phyloP scores from a whole-genome alignment of 2,797 vertebrate genomes.

The Lithobates sylvaticus region DNA sequence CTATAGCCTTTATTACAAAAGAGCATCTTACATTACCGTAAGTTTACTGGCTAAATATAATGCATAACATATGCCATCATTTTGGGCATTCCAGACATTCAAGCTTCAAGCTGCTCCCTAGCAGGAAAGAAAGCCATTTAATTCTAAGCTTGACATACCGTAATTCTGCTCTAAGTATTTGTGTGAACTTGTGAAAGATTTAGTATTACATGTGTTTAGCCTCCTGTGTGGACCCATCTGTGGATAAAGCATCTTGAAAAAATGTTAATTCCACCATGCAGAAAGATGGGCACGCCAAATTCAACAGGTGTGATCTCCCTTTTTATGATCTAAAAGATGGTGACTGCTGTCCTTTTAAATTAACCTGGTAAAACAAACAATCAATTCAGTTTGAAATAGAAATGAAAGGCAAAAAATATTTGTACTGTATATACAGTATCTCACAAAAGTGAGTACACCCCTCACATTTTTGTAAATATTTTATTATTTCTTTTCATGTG shows the following conservation, averaged over 20 bases:
- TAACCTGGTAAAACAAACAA: no score
- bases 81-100: slow-evolving; percentile 18
- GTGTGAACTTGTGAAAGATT: slow-evolving; percentile 31
- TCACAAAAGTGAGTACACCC: no score
- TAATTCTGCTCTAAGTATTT: slow-evolving; percentile 10
- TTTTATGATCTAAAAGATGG: background rate
- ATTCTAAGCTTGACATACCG: background rate
- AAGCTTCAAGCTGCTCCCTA: slow-evolving; percentile 2
- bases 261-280: slow-evolving; percentile 4
- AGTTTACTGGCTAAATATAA: slow-evolving; percentile 4
- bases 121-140: background rate
- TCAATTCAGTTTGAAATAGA: no score
- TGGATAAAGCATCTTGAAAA: background rate
- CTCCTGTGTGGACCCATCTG: slow-evolving; percentile 30
- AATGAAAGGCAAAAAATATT: no score
- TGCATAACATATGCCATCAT: slow-evolving; percentile 10
- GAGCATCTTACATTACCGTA: background rate
- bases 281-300: background rate
- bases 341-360: background rate
- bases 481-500: no score
- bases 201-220: slow-evolving; percentile 1
- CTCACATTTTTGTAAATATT: no score
- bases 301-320: background rate
- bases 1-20: background rate
- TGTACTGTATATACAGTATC: no score